Evolutionary conservation across 2,113 vertebrate genomes (phyloP).

Genomic region (Dendrocopos noguchii): DNA sequence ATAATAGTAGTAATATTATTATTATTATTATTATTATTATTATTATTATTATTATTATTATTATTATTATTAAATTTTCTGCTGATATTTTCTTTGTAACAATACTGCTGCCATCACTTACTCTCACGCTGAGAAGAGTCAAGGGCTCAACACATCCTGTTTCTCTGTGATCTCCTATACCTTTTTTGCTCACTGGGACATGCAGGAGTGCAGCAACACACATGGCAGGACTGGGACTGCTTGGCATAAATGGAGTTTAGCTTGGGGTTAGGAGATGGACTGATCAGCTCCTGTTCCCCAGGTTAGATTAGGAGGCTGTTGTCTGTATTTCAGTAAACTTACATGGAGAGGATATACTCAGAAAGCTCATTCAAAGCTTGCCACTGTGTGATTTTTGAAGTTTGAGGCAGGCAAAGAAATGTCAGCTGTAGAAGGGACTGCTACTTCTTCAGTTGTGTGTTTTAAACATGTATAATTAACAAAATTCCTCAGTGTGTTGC

Average conservation of each 20-base stretch:
- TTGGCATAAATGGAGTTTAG: not conserved
- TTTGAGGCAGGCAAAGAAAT: not conserved
- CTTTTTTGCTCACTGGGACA: not conserved
- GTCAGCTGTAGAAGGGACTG: not conserved
- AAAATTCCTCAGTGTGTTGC: not conserved
- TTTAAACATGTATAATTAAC: not conserved
- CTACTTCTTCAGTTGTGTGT: not conserved
- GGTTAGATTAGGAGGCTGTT: not conserved
- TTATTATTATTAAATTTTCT: not conserved
- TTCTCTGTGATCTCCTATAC: not conserved
- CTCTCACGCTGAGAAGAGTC: not conserved
- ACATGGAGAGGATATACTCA: not conserved
- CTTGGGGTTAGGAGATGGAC: not conserved
- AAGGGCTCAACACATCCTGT: not conserved
- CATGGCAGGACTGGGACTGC: not conserved
- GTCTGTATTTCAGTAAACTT: not conserved
- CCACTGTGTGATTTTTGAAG: not conserved
- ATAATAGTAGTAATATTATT: no score
- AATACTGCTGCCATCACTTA: not conserved
- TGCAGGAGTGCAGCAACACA: accelerated
- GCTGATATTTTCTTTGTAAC: not conserved
- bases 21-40: no score
- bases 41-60: no score
- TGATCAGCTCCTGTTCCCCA: not conserved
- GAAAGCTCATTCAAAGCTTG: not conserved